Evolutionary conservation across 2,888 invertebrate genomes (phyloP).

Genomic region (Apamea sordens): DNA sequence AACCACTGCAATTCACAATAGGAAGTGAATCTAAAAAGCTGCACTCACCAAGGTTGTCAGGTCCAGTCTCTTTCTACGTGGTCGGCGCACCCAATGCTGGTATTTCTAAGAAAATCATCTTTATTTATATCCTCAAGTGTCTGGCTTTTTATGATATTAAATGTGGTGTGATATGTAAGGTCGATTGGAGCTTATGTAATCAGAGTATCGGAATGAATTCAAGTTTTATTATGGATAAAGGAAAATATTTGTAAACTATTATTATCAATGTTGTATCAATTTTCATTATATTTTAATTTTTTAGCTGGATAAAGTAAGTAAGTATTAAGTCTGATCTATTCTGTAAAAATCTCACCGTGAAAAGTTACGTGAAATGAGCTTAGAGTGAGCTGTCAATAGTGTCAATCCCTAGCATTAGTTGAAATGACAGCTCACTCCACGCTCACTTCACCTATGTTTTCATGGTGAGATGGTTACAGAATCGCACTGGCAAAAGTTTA

Average conservation of each 20-base stretch:
- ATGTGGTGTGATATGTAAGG: slow-evolving; percentile 34
- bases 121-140: slow-evolving; percentile 61
- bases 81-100: slow-evolving; percentile 56
- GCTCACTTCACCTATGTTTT: too few relatives aligned
- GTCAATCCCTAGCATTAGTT: too few relatives aligned
- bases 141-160: slow-evolving; percentile 54
- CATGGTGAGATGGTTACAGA: too few relatives aligned
- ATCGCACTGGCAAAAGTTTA: background rate
- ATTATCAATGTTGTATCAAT: background rate
- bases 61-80: slow-evolving; percentile 56
- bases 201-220: background rate
- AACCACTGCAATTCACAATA: slow-evolving; percentile 53
- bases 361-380: too few relatives aligned
- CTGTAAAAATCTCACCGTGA: too few relatives aligned
- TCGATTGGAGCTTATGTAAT: slow-evolving; percentile 1
- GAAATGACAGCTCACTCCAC: too few relatives aligned
- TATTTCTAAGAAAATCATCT: slow-evolving; percentile 69
- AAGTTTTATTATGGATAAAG: slow-evolving; percentile 21
- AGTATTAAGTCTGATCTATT: background rate
- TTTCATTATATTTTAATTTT: background rate
- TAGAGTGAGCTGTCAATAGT: too few relatives aligned
- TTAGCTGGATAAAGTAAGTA: too few relatives aligned
- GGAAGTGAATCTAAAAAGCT: slow-evolving; percentile 64
- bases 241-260: background rate
- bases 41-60: slow-evolving; percentile 59